These are phyloP conservation scores for Gallinago paraguaiae DNA, from an alignment of 2,113 vertebrate genomes.

Conservation along the genomic window DNA sequence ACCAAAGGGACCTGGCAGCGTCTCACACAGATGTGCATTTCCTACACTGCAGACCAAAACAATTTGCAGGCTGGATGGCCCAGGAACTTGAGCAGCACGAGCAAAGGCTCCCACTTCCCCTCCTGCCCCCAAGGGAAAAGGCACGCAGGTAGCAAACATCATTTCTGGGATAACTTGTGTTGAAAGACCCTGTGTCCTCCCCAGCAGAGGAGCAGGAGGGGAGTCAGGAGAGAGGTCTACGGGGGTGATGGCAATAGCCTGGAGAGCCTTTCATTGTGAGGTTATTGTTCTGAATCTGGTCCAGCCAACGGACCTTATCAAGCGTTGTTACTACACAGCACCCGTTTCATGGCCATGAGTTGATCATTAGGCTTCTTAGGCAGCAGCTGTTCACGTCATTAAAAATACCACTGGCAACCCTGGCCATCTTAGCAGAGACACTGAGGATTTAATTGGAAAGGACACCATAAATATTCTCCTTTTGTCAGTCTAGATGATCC, in stretches of 20 bases:
- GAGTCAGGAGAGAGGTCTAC: not conserved
- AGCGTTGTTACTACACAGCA: not conserved
- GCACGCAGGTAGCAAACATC: not conserved
- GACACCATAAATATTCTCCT: constrained; percentile 2
- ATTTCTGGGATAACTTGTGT: not conserved
- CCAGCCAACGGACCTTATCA: not conserved
- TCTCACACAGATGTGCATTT: not conserved
- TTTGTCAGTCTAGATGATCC: not conserved
- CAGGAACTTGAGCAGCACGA: not conserved
- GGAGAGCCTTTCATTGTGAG: not conserved
- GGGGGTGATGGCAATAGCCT: not conserved
- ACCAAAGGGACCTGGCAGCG: not conserved
- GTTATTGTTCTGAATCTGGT: not conserved
- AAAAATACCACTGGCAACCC: not conserved
- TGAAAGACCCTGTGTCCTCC: not conserved
- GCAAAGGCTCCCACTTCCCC: not conserved
- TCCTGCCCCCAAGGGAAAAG: not conserved
- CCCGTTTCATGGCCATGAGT: not conserved
- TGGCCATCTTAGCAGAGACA: not conserved
- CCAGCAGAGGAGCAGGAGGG: accelerated
- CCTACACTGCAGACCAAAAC: not conserved
- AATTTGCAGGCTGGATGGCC: not conserved
- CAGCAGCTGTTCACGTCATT: constrained; percentile 1
- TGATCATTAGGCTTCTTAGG: not conserved
- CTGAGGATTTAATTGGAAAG: constrained; percentile 6